Evolutionary conservation across 2,888 invertebrate genomes (phyloP), one percentile per base, ranked within the genome.

Genomic region (Taphrorychus bicolor): DNA sequence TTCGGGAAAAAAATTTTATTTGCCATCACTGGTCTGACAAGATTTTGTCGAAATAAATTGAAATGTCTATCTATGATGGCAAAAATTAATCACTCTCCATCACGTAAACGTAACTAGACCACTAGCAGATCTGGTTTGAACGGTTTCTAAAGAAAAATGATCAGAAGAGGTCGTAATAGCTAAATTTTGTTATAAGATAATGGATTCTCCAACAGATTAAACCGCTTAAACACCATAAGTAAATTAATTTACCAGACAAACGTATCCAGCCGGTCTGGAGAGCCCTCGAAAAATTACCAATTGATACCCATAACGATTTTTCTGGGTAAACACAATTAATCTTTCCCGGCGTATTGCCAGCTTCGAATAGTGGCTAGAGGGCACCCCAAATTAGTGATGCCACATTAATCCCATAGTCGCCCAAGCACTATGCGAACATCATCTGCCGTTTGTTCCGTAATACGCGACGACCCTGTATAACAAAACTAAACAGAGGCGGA

Each of bases 351-450:
- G 77, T 78, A 78, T 77, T 79, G 78, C 74, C 74, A 76, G 76
- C 78, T 76, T 77, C 75, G 73, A n/a, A n/a, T 75, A 72, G 69
- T 67, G 71, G 73, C 72, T 59, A 70, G 56, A 41, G 64, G 58
- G 60, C 76, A 81, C 81, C 82, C 82, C 80, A 79, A 78, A 82
- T 83, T 83, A 83, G 82, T 82, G 78, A 79, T 80, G 82, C 79
- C 81, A 82, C 82, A 83, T 83, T 83, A 81, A 82, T 77, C 76
- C 81, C 76, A 81, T 81, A 80, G 81, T 80, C 81, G 81, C 79
- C 81, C 82, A 81, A 82, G 77, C 78, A 77, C 76, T 78, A 77
- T 77, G 73, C 71, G 75, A 14, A 75, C 68, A 78, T 78, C 78
- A 78, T 78, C 77, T 78, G 77, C 76, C 45, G 16, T 14, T 16